A percentile compares a stretch with the other conserved stretches of the same genome.
phyloP scores from a whole-genome alignment of 2,888 invertebrate genomes.

The Drosophila kuntzei region DNA sequence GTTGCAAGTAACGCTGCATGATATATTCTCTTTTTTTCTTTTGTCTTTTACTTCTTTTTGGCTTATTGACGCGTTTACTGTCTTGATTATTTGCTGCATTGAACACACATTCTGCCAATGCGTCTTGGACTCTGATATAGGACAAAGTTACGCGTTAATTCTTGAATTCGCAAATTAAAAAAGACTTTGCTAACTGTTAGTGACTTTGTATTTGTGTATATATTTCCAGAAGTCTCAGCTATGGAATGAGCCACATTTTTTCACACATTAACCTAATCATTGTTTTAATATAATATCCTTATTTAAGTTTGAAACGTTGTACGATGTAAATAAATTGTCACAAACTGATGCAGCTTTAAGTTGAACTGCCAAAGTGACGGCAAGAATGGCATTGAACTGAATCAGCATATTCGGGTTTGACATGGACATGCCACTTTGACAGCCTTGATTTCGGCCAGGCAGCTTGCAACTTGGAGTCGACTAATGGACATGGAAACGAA shows the following conservation, averaged over 20 bases:
- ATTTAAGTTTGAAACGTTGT: neutral
- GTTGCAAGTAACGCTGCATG: constrained; percentile 6
- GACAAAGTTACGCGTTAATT: neutral
- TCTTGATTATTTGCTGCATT: constrained; percentile 49
- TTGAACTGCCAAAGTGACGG: neutral
- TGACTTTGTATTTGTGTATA: neutral
- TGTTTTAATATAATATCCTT: neutral
- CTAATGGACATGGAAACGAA: constrained; percentile 10
- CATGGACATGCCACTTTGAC: constrained; percentile 8
- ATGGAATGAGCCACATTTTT: neutral
- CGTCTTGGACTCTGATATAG: neutral
- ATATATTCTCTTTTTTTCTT: neutral
- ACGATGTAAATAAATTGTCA: neutral
- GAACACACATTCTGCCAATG: constrained; percentile 23
- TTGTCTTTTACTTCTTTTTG: constrained; percentile 21
- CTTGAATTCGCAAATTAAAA: neutral
- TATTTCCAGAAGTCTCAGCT: neutral
- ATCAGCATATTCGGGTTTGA: neutral
- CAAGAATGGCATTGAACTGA: neutral
- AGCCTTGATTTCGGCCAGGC: constrained; percentile 1
- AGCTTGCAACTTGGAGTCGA: neutral
- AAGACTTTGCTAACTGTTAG: neutral
- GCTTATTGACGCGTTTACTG: constrained; percentile 66
- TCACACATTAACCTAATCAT: neutral
- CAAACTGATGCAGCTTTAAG: neutral